Conservation (phyloP, 35 echinoderm and acorn worm genomes). For the Apostichopus japonicus region DNA sequence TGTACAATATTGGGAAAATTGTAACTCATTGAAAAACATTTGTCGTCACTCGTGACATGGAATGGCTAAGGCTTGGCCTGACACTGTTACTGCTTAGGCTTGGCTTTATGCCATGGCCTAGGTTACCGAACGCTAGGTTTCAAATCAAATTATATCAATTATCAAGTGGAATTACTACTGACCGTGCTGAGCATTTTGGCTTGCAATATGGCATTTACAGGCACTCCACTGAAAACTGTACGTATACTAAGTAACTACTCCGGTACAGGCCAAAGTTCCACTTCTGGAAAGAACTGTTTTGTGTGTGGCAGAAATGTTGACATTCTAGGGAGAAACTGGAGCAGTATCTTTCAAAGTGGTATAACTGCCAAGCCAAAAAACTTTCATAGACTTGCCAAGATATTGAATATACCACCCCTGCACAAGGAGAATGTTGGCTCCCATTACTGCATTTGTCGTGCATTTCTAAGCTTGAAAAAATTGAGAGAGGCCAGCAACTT, state of each 20-base stretch:
- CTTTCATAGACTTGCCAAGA: neutral
- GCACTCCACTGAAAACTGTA: no score
- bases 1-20: no score
- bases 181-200: no score
- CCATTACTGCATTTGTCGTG: neutral
- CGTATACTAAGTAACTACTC: neutral
- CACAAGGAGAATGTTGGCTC: neutral
- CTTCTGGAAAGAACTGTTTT: neutral
- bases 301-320: constrained; percentile 6
- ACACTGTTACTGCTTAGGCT: no score
- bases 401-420: neutral
- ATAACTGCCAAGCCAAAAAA: constrained; percentile 13
- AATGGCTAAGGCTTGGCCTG: no score
- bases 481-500: neutral
- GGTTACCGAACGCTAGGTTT: no score
- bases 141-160: no score
- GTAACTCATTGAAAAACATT: no score
- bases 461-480: neutral
- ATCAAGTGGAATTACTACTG: no score
- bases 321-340: constrained; percentile 7
- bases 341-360: neutral
- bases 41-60: no score
- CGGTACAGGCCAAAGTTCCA: neutral
- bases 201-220: no score
- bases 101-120: no score